These are phyloP conservation scores for Acanthiza pusilla DNA, from an alignment of 2,797 vertebrate species.

Conservation along the genomic window DNA sequence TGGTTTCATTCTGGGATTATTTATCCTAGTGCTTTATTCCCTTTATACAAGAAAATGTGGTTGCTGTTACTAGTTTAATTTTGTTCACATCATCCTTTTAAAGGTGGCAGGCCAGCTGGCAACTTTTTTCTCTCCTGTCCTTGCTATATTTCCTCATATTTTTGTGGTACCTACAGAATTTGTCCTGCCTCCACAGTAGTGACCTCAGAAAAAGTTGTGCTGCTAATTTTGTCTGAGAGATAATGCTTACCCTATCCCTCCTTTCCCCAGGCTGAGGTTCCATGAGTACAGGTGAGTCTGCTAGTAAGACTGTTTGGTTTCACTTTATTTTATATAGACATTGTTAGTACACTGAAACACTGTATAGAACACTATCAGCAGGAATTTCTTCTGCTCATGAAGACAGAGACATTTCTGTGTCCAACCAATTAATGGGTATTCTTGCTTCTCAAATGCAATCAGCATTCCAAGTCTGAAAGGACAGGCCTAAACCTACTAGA, in stretches of 20 bases:
- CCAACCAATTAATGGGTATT: not conserved
- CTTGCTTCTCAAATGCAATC: not conserved
- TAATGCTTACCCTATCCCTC: not conserved
- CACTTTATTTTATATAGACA: not conserved
- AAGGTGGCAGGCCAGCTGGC: not conserved
- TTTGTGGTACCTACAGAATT: not conserved
- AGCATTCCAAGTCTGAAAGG: not conserved
- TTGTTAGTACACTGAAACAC: not conserved
- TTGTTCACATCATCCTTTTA: not conserved
- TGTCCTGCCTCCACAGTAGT: not conserved
- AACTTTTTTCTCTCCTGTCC: not conserved
- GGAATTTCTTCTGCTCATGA: not conserved
- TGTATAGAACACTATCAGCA: not conserved
- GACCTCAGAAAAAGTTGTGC: not conserved
- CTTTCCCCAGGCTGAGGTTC: not conserved
- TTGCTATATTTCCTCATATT: not conserved
- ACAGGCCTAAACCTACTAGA: not conserved
- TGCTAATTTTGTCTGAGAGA: not conserved
- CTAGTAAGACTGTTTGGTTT: not conserved
- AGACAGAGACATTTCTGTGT: not conserved
- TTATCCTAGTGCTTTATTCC: not conserved
- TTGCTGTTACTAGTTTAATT: not conserved
- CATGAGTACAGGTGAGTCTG: not conserved
- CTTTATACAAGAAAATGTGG: not conserved
- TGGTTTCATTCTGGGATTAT: not conserved